These are phyloP conservation scores for Trichogramma evanescens DNA, from an alignment of 2,888 invertebrate genomes.

Conservation along the genomic window DNA sequence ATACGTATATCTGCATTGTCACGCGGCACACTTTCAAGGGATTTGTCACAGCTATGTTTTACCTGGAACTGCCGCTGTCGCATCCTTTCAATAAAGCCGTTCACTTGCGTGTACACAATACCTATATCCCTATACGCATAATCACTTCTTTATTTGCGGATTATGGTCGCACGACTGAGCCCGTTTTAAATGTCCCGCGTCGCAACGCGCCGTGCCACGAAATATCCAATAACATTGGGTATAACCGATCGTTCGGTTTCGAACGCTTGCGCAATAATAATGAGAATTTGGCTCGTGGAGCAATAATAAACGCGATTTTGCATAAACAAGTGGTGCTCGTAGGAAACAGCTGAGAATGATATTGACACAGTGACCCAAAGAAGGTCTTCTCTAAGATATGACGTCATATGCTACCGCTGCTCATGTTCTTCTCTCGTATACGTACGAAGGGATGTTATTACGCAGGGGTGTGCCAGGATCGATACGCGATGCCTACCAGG, in stretches of 20 bases:
- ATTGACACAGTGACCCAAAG: slow-evolving; percentile 42
- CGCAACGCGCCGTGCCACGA: not conserved
- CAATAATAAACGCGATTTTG: no score
- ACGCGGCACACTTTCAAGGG: slow-evolving; percentile 29
- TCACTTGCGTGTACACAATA: not conserved
- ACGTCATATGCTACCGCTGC: slow-evolving; percentile 30
- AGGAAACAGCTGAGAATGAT: no score
- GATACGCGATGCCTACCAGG: slow-evolving; percentile 27
- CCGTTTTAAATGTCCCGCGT: no score
- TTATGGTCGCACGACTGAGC: not conserved
- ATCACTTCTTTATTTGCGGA: slow-evolving; percentile 3
- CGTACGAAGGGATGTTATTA: slow-evolving; percentile 23
- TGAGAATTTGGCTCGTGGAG: no score
- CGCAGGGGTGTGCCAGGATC: slow-evolving; percentile 30
- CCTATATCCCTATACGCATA: not conserved
- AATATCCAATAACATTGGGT: no score
- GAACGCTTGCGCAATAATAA: no score
- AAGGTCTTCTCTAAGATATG: slow-evolving; percentile 37
- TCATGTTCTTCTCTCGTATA: slow-evolving; percentile 24
- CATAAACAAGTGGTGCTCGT: no score
- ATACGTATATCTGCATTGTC: not conserved
- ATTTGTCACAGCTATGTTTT: slow-evolving; percentile 25
- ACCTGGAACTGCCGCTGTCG: slow-evolving; percentile 9
- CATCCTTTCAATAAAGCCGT: slow-evolving; percentile 9
- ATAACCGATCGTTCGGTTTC: no score